Evolutionary conservation across 2,888 invertebrate genomes (phyloP).

Genomic region (Resseliella maxima): DNA sequence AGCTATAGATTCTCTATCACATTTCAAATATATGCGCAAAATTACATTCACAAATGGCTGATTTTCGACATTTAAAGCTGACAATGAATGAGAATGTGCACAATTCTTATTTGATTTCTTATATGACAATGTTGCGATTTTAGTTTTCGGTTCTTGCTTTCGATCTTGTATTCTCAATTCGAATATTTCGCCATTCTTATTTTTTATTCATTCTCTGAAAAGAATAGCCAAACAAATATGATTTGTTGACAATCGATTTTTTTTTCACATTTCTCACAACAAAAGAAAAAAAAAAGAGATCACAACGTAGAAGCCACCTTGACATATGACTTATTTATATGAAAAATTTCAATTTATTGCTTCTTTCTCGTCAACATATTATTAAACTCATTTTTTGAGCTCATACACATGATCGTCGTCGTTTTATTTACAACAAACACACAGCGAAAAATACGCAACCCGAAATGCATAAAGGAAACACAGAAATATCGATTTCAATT

Average conservation of each 20-base stretch:
- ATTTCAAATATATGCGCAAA: slow-evolving; percentile 37
- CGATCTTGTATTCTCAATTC: not conserved
- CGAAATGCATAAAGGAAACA: slow-evolving; percentile 30
- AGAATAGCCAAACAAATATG: not conserved
- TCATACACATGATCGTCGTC: not conserved
- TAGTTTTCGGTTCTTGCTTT: not conserved
- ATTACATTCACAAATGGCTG: not conserved
- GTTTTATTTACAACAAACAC: not conserved
- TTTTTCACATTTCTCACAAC: not conserved
- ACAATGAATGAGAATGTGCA: not conserved
- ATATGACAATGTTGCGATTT: not conserved
- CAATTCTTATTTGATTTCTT: not conserved
- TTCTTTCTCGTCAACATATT: slow-evolving; percentile 10
- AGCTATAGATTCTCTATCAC: slow-evolving; percentile 34
- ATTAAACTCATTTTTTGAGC: not conserved
- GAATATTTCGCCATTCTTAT: no score
- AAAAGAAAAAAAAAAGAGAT: not conserved
- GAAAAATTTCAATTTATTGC: slow-evolving; percentile 55
- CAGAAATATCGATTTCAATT: not conserved
- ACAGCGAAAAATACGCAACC: not conserved
- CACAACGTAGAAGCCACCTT: slow-evolving; percentile 11
- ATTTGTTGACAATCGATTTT: not conserved
- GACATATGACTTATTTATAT: slow-evolving; percentile 55
- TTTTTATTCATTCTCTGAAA: not conserved
- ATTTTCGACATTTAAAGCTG: not conserved